These are phyloP conservation scores for Stichopus chloronotus DNA, from an alignment of 35 echinoderm and acorn worm species.

Conservation along the genomic window DNA sequence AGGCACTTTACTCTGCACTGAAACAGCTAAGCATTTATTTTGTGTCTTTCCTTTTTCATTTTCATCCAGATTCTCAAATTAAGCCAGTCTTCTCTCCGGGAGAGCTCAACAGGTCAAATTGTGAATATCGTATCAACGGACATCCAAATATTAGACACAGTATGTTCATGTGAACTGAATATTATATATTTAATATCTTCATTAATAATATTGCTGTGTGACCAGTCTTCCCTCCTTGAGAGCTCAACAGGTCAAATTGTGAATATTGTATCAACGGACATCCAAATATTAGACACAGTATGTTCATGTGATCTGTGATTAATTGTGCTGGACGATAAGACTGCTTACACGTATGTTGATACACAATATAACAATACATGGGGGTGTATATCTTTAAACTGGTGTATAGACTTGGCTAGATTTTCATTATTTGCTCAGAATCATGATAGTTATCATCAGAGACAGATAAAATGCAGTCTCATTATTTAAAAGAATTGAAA, in stretches of 20 bases:
- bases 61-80: conserved; percentile 8
- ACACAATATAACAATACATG: no score
- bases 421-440: no score
- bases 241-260: conserved; percentile 37
- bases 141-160: conserved; percentile 6
- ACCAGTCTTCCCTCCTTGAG: conserved; percentile 7
- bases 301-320: not conserved
- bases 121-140: conserved; percentile 28
- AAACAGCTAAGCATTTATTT: not conserved
- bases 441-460: no score
- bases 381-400: no score
- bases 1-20: not conserved
- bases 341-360: no score
- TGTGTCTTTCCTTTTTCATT: not conserved
- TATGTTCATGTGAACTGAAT: not conserved
- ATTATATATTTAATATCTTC: no score
- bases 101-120: conserved; percentile 43
- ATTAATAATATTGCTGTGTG: no score
- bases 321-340: no score
- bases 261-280: conserved; percentile 30
- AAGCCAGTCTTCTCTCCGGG: conserved; percentile 3
- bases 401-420: no score
- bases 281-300: conserved; percentile 16
- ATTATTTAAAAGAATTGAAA: no score
- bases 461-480: no score